A percentile compares a stretch with the other conserved stretches of the same genome.
Evolutionary conservation across 2,113 vertebrate species (phyloP).

Genomic region (Callipepla californica): DNA sequence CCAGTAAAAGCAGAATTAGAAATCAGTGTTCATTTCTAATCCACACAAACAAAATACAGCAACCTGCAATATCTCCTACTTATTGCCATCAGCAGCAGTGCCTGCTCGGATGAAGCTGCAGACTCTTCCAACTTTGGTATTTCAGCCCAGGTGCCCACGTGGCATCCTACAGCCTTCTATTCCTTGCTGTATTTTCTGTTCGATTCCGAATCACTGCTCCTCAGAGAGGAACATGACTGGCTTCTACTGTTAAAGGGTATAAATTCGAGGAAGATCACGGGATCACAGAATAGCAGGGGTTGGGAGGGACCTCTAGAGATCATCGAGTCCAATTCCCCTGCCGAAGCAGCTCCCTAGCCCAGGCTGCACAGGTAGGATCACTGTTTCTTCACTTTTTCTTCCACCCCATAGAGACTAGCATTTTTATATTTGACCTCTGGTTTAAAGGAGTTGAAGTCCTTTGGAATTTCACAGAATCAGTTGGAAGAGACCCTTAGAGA

Average conservation of each 20-base stretch:
- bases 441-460: neutral
- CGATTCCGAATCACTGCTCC: neutral
- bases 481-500: no score
- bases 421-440: neutral
- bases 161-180: neutral
- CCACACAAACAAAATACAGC: neutral
- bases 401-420: neutral
- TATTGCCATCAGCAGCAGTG: neutral
- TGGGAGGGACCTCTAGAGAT: no score
- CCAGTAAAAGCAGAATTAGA: neutral
- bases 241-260: neutral
- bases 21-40: neutral
- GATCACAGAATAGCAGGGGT: no score
- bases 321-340: no score
- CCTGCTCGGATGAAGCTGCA: neutral
- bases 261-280: neutral
- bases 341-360: no score
- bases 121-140: neutral
- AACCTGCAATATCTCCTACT: neutral
- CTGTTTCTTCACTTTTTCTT: neutral
- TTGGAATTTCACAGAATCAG: neutral
- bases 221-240: neutral
- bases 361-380: neutral
- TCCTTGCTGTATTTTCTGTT: neutral
- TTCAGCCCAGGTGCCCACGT: rapidly evolving